Evolutionary conservation across 2,888 invertebrate species (phyloP).

Genomic region (Zhuqinia jingwanae): DNA sequence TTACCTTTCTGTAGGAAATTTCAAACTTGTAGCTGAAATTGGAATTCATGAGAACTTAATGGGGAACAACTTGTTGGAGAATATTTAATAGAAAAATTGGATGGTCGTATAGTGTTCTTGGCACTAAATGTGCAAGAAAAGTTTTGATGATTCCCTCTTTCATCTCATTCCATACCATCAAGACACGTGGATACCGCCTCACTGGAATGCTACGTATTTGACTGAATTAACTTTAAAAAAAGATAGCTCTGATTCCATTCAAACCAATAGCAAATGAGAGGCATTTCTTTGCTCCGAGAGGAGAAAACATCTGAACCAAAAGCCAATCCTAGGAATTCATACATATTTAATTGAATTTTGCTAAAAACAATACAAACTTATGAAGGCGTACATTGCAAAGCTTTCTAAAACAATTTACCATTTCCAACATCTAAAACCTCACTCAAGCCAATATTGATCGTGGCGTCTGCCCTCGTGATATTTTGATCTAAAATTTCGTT

Average conservation of each 20-base stretch:
- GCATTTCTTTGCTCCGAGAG: too few species aligned
- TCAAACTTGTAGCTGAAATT: constrained; percentile 8
- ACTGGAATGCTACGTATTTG: too few species aligned
- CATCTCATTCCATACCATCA: neutral
- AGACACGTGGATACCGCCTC: neutral
- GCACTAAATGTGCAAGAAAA: neutral
- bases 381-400: too few species aligned
- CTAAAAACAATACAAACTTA: too few species aligned
- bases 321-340: too few species aligned
- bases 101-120: neutral
- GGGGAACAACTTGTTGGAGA: constrained; percentile 39
- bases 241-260: too few species aligned
- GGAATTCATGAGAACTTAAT: constrained; percentile 12
- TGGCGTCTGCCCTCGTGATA: neutral
- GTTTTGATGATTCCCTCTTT: neutral
- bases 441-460: constrained; percentile 1
- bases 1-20: neutral
- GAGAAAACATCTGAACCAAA: too few species aligned
- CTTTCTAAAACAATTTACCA: neutral
- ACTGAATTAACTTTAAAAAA: too few species aligned
- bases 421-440: neutral
- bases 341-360: too few species aligned
- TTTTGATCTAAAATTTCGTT: neutral
- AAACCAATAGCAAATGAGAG: too few species aligned
- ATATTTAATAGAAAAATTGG: constrained; percentile 39